phyloP scores from a whole-genome alignment of 2,888 invertebrate genomes.

The Alviniconcha strummeri region DNA sequence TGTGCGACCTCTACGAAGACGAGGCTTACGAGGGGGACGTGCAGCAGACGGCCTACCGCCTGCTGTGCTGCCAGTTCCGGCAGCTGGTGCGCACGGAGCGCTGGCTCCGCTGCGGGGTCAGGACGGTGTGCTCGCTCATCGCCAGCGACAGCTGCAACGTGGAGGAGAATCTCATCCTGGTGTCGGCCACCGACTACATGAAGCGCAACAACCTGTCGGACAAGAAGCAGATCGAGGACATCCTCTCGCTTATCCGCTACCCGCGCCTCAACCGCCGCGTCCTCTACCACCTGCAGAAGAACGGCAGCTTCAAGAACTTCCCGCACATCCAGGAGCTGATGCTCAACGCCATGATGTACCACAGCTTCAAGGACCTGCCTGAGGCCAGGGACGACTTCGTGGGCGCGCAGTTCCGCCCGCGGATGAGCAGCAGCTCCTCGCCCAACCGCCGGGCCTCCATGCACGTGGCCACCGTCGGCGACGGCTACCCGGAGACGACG shows the following conservation, averaged over 20 bases:
- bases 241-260: conserved; percentile 65
- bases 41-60: conserved; percentile 55
- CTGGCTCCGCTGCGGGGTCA: conserved; percentile 59
- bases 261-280: conserved; percentile 62
- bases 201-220: conserved; percentile 65
- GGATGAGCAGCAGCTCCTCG: conserved; percentile 23
- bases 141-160: conserved; percentile 59
- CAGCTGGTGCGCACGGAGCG: conserved; percentile 56
- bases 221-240: conserved; percentile 63
- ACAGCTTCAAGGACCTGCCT: conserved; percentile 66
- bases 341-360: conserved; percentile 62
- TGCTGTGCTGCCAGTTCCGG: conserved; percentile 59
- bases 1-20: conserved; percentile 48
- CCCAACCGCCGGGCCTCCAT: conserved; percentile 23
- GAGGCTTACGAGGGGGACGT: conserved; percentile 52
- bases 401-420: conserved; percentile 56
- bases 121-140: conserved; percentile 60
- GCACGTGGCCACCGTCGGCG: conserved; percentile 28
- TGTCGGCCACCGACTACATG: conserved; percentile 68
- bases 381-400: conserved; percentile 63
- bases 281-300: conserved; percentile 65
- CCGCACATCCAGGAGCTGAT: conserved; percentile 62
- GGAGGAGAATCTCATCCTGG: conserved; percentile 64
- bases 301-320: conserved; percentile 67
- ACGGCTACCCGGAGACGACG: conserved; percentile 10